Conservation (phyloP, 2,113 vertebrate genomes). For the Esox niger region DNA sequence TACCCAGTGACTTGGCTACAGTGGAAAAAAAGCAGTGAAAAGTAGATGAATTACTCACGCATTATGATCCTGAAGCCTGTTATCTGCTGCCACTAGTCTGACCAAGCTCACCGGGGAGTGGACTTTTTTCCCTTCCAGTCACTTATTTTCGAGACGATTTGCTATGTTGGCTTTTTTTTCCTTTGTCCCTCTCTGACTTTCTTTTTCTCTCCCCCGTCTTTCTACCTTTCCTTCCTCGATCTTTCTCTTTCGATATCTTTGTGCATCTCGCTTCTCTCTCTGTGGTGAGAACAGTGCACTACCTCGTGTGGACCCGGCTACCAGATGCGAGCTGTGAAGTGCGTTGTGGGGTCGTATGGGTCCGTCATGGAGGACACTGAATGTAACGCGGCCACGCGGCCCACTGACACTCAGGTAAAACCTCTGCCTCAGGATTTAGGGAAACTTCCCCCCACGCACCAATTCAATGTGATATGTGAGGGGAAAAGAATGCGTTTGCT, state of each 20-base stretch:
- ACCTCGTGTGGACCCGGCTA: conserved; percentile 92
- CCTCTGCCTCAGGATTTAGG: too few relatives aligned
- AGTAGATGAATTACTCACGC: conserved; percentile 37
- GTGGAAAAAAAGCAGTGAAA: conserved; percentile 33
- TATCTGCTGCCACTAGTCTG: conserved; percentile 27
- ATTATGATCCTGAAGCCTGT: conserved; percentile 25
- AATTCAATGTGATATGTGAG: too few relatives aligned
- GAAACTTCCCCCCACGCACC: too few relatives aligned
- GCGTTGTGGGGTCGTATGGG: conserved; percentile 84
- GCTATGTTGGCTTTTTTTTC: conserved; percentile 13
- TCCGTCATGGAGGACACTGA: conserved; percentile 87
- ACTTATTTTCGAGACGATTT: conserved; percentile 16
- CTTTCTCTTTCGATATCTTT: conserved; percentile 3
- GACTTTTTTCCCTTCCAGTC: neutral
- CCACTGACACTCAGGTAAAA: conserved; percentile 88
- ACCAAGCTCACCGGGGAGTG: neutral
- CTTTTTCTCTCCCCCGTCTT: conserved; percentile 11
- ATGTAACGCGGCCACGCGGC: conserved; percentile 90
- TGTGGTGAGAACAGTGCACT: conserved; percentile 79
- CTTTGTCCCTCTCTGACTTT: conserved; percentile 28
- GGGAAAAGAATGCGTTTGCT: too few relatives aligned
- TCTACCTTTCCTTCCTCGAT: conserved; percentile 17
- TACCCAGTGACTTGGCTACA: conserved; percentile 44
- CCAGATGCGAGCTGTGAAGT: conserved; percentile 93
- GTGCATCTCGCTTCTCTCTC: conserved; percentile 32